phyloP scores from a whole-genome alignment of 2,113 vertebrate species.

The Rhinogobius similis region DNA sequence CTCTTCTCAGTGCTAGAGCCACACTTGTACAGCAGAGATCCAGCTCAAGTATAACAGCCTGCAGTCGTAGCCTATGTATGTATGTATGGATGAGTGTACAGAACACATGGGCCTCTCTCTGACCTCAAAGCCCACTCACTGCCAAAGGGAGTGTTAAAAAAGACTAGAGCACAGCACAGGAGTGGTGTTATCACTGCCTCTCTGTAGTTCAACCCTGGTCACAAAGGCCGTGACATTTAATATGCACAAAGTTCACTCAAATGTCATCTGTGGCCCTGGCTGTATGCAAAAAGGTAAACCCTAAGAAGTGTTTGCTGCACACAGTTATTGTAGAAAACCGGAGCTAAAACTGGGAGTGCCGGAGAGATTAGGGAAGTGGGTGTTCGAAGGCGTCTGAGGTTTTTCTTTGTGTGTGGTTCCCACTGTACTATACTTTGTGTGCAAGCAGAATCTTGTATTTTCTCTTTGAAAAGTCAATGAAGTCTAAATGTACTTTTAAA shows the following conservation, averaged over 20 bases:
- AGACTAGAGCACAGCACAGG: slow-evolving; percentile 15
- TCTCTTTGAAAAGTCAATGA: slow-evolving; percentile 8
- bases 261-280: slow-evolving; percentile 33
- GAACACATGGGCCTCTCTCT: slow-evolving; percentile 42
- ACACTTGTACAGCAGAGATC: slow-evolving; percentile 28
- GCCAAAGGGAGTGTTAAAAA: slow-evolving; percentile 18
- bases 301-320: slow-evolving; percentile 10
- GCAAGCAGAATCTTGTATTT: slow-evolving; percentile 13
- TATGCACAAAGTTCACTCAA: slow-evolving; percentile 51
- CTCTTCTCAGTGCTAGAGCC: slow-evolving; percentile 46
- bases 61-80: slow-evolving; percentile 39
- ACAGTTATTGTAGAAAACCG: slow-evolving; percentile 31
- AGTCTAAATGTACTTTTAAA: slow-evolving; percentile 8
- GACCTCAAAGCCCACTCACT: slow-evolving; percentile 28
- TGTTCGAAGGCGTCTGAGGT: slow-evolving; percentile 31
- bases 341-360: slow-evolving; percentile 38
- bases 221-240: slow-evolving; percentile 48
- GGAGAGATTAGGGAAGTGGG: slow-evolving; percentile 35
- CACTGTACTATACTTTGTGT: slow-evolving; percentile 14
- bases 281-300: slow-evolving; percentile 20
- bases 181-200: background rate
- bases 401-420: slow-evolving; percentile 34
- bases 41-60: slow-evolving; percentile 39
- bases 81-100: slow-evolving; percentile 15
- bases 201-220: slow-evolving; percentile 18